phyloP scores from a whole-genome alignment of 2,797 vertebrate species.

The Gobio occitaniae region DNA sequence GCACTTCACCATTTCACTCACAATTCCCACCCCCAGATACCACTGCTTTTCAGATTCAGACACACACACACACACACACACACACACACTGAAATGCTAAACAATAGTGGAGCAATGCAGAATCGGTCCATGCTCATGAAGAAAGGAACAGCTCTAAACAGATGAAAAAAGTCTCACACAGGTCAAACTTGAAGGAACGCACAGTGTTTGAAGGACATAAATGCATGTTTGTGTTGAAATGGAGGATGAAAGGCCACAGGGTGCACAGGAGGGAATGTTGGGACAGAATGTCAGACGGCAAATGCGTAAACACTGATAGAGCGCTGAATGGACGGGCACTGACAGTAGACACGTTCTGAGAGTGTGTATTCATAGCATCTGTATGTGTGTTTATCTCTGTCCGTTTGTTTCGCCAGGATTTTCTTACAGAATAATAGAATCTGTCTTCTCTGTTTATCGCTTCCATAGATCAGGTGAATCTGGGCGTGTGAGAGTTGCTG shows the following conservation, averaged over 20 bases:
- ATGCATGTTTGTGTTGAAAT: background rate
- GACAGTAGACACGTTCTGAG: background rate
- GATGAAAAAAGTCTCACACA: constrained; percentile 2
- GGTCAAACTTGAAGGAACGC: background rate
- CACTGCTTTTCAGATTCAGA: constrained; percentile 12
- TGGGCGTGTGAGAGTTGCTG: background rate
- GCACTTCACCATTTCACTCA: constrained; percentile 46
- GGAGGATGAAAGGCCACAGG: constrained; percentile 6
- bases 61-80: too few relatives aligned
- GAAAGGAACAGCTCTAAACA: constrained; percentile 11
- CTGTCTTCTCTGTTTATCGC: constrained; percentile 28
- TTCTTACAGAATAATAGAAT: constrained; percentile 29
- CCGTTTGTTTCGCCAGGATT: constrained; percentile 2
- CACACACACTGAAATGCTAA: background rate
- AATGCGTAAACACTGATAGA: constrained; percentile 39
- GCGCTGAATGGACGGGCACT: constrained; percentile 4
- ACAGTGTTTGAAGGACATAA: constrained; percentile 20
- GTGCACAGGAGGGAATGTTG: constrained; percentile 17
- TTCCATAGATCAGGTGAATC: constrained; percentile 31
- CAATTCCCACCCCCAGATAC: constrained; percentile 14
- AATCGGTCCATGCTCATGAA: constrained; percentile 4
- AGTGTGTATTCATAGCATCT: constrained; percentile 29
- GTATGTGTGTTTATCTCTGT: constrained; percentile 23
- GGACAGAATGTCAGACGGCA: constrained; percentile 26
- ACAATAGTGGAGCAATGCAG: constrained; percentile 10